Evolutionary conservation across 2,113 vertebrate species (phyloP), one percentile per base, ranked within the genome.

Genomic region (Sigmodon hispidus): DNA sequence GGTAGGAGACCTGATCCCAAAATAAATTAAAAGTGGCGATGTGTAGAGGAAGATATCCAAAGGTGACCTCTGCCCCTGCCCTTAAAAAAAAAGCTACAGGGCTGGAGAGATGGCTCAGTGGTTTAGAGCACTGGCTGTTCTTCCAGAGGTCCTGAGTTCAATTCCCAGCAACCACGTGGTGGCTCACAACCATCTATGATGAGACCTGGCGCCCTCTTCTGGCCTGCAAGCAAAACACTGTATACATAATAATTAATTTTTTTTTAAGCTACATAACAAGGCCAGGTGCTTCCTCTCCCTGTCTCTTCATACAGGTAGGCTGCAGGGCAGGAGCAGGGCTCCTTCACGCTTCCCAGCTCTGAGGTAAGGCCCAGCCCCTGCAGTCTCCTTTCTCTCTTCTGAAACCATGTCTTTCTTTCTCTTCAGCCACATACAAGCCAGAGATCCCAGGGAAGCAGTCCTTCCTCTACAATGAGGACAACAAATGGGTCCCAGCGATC

Each of bases 361-460:
- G 59, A 34, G 1, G 0, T 43, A 7, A 36, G 43, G 9, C 11
- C 2, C 13, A 3, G 6, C 29, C 69, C 40, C 12, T 57, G 29
- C 5, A 7, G 52, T 6, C 40, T 22, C 21, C 19, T 22, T 31
- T 45, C 19, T n/a, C 34, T 21, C 21, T 85, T 45, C 45, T 87
- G 48, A 61, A 9, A 11, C 52, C 31, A 22, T 76, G 5, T 76
- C n/a, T 93, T 80, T 76, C n/a, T 92, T 24, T 67, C 83, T 8
- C 76, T 93, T 21, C 80, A 99, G 99, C 98, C 72, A 96, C 98
- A 0, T 99, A 98, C 93, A 92, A 97, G n/a, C 98, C 98, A 0
- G 94, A 94, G 7, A 80, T 96, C 13, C 94, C 87, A 0, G 73
- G 98, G 77, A 99, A 99, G 95, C 91, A 96, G 55, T 99, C 99